Percentiles rank a stretch among this genome's conserved stretches.
Evolutionary conservation across 2,888 invertebrate species (phyloP).

Genomic region (Lasiommata megera): DNA sequence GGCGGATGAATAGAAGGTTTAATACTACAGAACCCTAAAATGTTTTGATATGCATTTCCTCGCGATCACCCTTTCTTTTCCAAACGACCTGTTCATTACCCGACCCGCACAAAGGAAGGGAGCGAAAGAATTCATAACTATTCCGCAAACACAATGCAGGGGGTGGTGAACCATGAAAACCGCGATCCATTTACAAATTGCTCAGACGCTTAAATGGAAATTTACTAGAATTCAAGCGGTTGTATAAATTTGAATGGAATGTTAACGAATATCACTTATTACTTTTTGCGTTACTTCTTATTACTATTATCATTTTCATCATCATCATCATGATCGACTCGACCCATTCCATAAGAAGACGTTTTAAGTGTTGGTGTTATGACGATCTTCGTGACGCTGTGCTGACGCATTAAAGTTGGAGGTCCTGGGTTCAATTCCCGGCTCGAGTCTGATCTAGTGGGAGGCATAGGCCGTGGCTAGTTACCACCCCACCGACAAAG

Average conservation of each 20-base stretch:
- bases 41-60: neutral
- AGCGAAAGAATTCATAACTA: constrained; percentile 38
- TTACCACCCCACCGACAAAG: no score
- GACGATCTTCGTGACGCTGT: no score
- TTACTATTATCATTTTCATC: no score
- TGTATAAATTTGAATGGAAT: constrained; percentile 69
- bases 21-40: neutral
- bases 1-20: no score
- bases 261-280: neutral
- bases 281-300: no score
- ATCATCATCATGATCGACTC: no score
- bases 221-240: constrained; percentile 53
- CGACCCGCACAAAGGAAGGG: constrained; percentile 31
- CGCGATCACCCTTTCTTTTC: constrained; percentile 7
- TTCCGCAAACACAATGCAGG: constrained; percentile 31
- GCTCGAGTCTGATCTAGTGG: no score
- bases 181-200: constrained; percentile 73
- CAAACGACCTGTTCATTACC: constrained; percentile 24
- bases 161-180: constrained; percentile 40
- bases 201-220: constrained; percentile 56
- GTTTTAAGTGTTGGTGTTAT: no score
- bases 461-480: no score
- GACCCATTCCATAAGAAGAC: no score
- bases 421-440: no score
- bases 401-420: no score